Evolutionary conservation across 2,113 vertebrate genomes (phyloP).

Genomic region (Cheirogaleus medius): DNA sequence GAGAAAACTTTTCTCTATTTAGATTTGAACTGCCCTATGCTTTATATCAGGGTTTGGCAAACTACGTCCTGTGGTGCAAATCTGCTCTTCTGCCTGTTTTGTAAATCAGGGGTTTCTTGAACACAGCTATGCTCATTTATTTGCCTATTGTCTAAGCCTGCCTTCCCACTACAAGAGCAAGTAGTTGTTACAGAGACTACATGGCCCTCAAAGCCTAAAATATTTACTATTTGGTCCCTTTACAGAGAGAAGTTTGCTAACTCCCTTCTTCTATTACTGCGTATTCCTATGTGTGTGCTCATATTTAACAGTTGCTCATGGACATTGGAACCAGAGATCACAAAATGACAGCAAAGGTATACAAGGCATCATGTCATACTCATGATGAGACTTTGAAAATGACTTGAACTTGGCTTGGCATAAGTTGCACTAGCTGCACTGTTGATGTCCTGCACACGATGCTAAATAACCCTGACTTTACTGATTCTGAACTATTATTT

Average conservation of each 20-base stretch:
- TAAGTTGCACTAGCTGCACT: background rate
- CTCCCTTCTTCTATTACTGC: background rate
- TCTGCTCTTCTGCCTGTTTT: background rate
- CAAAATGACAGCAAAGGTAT: background rate
- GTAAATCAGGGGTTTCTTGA: slow-evolving; percentile 36
- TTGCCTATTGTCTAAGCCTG: background rate
- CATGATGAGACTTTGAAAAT: background rate
- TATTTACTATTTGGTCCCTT: background rate
- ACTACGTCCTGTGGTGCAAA: background rate
- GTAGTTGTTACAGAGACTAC: background rate
- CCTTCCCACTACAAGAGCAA: background rate
- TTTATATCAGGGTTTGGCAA: background rate
- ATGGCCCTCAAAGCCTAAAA: background rate
- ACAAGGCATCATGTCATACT: background rate
- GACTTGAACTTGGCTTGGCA: background rate
- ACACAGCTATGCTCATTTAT: background rate
- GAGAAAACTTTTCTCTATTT: background rate
- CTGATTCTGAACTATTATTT: background rate
- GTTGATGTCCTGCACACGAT: background rate
- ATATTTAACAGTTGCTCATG: background rate
- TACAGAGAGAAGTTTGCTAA: background rate
- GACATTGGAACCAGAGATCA: background rate
- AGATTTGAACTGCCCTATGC: background rate
- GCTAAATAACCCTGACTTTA: background rate
- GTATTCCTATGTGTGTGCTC: background rate